phyloP scores from a whole-genome alignment of 92 coral and sea anemone species.

The Galaxea fascicularis region DNA sequence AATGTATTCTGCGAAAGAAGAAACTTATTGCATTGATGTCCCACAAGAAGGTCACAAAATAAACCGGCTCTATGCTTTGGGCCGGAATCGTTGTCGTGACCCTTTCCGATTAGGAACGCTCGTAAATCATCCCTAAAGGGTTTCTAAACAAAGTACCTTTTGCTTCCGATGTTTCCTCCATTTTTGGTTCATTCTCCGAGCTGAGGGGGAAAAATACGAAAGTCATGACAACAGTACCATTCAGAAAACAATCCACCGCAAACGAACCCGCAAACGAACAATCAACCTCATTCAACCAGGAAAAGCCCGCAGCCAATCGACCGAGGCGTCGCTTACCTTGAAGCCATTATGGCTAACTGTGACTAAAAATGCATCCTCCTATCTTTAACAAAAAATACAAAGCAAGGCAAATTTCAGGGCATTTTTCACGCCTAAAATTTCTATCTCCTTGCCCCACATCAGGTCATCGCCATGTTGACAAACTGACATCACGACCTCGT shows the following conservation, averaged over 20 bases:
- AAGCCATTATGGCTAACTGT: conserved; percentile 21
- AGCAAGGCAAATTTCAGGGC: conserved; percentile 1
- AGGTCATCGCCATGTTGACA: conserved; percentile 82
- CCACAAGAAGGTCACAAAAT: background rate
- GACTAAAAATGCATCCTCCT: background rate
- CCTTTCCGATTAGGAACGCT: background rate
- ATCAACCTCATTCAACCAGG: background rate
- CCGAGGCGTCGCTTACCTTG: conserved; percentile 17
- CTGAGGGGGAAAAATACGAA: conserved; percentile 19
- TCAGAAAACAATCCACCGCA: conserved; percentile 30
- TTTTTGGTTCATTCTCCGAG: conserved; percentile 22
- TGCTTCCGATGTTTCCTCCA: conserved; percentile 28
- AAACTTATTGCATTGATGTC: background rate
- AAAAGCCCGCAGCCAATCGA: background rate
- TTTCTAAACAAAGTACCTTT: conserved; percentile 14
- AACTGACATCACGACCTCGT: conserved; percentile 73
- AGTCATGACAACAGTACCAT: conserved; percentile 34
- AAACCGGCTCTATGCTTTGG: background rate
- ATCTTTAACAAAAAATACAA: background rate
- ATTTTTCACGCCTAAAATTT: conserved; percentile 28
- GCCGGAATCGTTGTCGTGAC: background rate
- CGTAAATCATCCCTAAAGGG: background rate
- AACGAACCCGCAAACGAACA: background rate
- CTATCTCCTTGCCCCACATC: conserved; percentile 39
- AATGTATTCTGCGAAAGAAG: background rate